Base-by-base conservation (phyloP, 2,888 invertebrate genomes). In the Macaria liturata region DNA sequence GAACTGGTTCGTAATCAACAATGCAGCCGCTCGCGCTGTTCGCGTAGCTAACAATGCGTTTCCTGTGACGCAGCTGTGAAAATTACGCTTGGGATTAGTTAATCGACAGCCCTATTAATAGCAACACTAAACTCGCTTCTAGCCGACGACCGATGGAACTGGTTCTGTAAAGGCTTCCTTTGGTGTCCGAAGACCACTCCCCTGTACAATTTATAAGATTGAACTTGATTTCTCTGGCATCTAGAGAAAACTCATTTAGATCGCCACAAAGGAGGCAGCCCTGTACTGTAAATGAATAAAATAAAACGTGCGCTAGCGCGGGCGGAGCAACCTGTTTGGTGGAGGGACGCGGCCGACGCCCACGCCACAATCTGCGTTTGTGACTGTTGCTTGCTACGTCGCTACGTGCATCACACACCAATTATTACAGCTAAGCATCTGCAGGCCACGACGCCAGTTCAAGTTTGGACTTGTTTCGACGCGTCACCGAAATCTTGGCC, bases 1-100 rank as follows among this genome's bases (percentile, higher is more conserved):
- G 84, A 90, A 88, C 90, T 86, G 85, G 91, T 90, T 86, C 77
- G 82, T 79, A 83, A 81, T 83, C 81, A 86, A 69, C 84, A 86
- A 87, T 84, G 83, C 84, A 75, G 61, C 70, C 71, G 70, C 75
- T 70, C 66, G 64, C 66, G 69, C 66, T 64, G 65, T 70, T 74
- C 74, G 72, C 73, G 68, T 58, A 72, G 69, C 65, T 67, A 80
- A 81, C 76, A 78, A 82, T 75, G 66, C 68, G 65, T 72, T 78
- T 78, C 77, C 77, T 78, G 75, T 70, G 72, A 64, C 64, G 73
- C 75, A 80, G 78, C 73, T 81, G 77, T 73, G 62, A 69, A 70
- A 70, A 71, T 67, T 63, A 57, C 51, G 49, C 42, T 48, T 52
- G 43, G 54, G 45, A 53, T 59, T 61, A 57, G 55, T 61, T 49